These are phyloP conservation scores for Kuschelorhynchus macadamiae DNA, from an alignment of 2,888 invertebrate genomes.

Conservation along the genomic window DNA sequence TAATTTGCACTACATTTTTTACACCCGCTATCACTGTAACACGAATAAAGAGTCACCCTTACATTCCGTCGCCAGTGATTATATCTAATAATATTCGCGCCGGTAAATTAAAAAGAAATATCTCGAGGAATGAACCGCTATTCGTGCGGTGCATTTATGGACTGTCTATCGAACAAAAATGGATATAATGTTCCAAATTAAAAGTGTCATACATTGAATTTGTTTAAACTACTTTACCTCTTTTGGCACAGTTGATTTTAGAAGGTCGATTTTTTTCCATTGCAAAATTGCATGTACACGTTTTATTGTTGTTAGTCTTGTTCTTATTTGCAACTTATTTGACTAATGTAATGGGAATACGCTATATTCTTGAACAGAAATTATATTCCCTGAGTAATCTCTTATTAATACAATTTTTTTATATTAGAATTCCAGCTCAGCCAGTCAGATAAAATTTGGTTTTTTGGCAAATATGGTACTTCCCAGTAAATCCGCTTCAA, in stretches of 20 bases:
- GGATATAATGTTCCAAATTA: conserved; percentile 17
- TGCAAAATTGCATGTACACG: conserved; percentile 18
- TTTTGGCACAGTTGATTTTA: conserved; percentile 33
- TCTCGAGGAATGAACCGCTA: not conserved
- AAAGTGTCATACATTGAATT: conserved; percentile 27
- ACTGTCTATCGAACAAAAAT: conserved; percentile 22
- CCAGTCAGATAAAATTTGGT: too few relatives aligned
- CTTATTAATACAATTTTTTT: too few relatives aligned
- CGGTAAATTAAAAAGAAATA: not conserved
- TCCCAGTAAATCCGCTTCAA: too few relatives aligned
- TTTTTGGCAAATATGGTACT: too few relatives aligned
- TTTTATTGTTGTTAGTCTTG: conserved; percentile 16
- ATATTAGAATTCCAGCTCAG: too few relatives aligned
- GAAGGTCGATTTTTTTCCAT: conserved; percentile 40
- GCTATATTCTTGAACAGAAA: too few relatives aligned
- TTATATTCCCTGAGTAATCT: too few relatives aligned
- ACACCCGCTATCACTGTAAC: too few relatives aligned
- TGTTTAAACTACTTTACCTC: conserved; percentile 43
- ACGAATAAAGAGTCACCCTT: too few relatives aligned
- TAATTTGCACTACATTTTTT: too few relatives aligned
- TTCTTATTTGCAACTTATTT: conserved; percentile 22
- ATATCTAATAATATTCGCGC: too few relatives aligned
- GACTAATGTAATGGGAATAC: not conserved
- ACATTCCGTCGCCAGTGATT: too few relatives aligned
- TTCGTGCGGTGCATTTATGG: conserved; percentile 1